phyloP scores from a whole-genome alignment of 2,113 vertebrate genomes.

The Galbula dea region DNA sequence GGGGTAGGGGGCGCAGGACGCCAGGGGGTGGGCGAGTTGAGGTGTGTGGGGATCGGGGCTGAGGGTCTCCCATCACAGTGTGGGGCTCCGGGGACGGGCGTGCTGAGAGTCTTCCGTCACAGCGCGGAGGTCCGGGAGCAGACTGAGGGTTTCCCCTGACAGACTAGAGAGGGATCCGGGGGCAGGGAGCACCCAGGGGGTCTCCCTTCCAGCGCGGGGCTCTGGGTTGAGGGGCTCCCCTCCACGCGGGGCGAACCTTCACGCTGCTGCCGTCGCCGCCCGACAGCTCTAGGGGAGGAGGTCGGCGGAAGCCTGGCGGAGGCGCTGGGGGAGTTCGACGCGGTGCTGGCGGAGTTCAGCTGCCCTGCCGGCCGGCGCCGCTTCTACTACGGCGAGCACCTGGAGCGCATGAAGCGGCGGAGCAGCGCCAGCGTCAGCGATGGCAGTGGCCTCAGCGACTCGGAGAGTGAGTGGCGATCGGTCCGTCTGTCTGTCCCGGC shows the following conservation, averaged over 20 bases:
- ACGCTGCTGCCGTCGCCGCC: background rate
- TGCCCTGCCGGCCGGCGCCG: conserved; percentile 87
- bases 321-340: conserved; percentile 90
- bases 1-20: background rate
- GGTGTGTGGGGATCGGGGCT: no score
- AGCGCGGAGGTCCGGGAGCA: background rate
- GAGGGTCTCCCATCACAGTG: background rate
- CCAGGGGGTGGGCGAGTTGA: no score
- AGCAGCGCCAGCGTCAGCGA: conserved; percentile 92
- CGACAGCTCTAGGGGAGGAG: background rate
- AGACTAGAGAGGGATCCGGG: no score
- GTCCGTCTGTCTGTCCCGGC: background rate
- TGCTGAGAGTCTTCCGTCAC: background rate
- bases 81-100: no score
- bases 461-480: conserved; percentile 73
- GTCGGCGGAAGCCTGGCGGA: conserved; percentile 77
- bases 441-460: conserved; percentile 91
- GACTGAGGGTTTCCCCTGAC: no score
- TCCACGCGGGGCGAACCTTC: background rate
- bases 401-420: conserved; percentile 88
- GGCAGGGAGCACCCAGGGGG: no score
- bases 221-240: background rate
- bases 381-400: conserved; percentile 89
- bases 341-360: conserved; percentile 90
- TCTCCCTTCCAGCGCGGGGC: background rate